Evolutionary conservation across 2,113 vertebrate genomes (phyloP).

Genomic region (Perognathus longimembris): DNA sequence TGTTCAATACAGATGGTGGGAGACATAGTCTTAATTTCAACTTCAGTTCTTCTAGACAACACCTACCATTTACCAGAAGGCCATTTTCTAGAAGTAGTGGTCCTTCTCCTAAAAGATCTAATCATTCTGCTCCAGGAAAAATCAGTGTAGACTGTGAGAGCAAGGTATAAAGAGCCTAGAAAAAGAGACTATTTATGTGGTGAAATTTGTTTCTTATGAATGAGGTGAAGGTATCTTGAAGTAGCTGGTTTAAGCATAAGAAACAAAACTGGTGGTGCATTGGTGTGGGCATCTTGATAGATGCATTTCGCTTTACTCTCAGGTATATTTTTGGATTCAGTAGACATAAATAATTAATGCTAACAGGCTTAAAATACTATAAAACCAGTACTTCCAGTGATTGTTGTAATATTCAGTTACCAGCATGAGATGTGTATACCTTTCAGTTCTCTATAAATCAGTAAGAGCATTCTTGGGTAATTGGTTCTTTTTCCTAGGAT

Average conservation of each 20-base stretch:
- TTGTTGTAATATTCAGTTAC: no score
- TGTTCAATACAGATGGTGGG: constrained; percentile 35
- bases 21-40: background rate
- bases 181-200: background rate
- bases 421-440: no score
- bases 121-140: constrained; percentile 85
- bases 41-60: constrained; percentile 87
- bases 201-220: background rate
- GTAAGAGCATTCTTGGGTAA: no score
- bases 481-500: no score
- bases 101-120: constrained; percentile 87
- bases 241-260: background rate
- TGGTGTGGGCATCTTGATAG: no score
- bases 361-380: no score
- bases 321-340: no score
- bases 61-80: constrained; percentile 88
- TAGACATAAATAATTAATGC: no score
- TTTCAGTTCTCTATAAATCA: no score
- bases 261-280: no score
- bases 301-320: no score
- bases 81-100: constrained; percentile 82
- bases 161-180: constrained; percentile 65
- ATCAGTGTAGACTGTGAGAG: constrained; percentile 52
- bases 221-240: background rate
- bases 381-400: no score